A percentile compares a stretch with the other conserved stretches of the same genome.
These are phyloP conservation scores for Condylostylus longicornis DNA, from an alignment of 1,140 invertebrate genomes.

Conservation along the genomic window DNA sequence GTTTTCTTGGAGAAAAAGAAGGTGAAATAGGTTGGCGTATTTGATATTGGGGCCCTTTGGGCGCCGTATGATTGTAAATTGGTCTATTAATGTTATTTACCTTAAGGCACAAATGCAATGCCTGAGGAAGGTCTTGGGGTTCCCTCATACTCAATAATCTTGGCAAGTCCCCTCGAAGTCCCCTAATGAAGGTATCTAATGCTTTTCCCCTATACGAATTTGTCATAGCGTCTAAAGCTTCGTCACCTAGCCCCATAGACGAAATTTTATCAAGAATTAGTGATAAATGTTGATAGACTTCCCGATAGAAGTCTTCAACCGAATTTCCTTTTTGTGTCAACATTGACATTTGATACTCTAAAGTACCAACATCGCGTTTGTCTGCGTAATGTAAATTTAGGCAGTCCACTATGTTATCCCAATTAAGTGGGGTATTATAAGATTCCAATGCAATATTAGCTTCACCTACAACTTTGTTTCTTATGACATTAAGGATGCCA, in stretches of 20 bases:
- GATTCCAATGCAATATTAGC: slow-evolving; percentile 1
- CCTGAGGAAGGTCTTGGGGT: slow-evolving; percentile 3
- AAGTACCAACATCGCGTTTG: slow-evolving; percentile 2
- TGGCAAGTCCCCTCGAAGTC: slow-evolving; percentile 7
- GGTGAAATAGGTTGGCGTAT: too few relatives aligned
- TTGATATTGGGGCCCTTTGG: too few relatives aligned
- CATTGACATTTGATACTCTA: slow-evolving; percentile 6
- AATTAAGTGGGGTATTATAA: background rate
- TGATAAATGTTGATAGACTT: too few relatives aligned
- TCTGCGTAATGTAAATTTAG: slow-evolving; percentile 3
- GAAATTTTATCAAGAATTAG: background rate
- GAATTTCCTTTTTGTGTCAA: too few relatives aligned
- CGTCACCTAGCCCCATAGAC: background rate
- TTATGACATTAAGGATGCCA: background rate
- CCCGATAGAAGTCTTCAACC: too few relatives aligned
- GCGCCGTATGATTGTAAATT: too few relatives aligned
- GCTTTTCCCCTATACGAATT: slow-evolving; percentile 5
- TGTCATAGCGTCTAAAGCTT: slow-evolving; percentile 1
- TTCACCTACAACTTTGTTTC: slow-evolving; percentile 2
- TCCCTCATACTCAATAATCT: slow-evolving; percentile 5
- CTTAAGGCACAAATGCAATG: background rate
- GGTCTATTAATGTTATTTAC: too few relatives aligned
- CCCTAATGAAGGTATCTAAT: slow-evolving; percentile 6
- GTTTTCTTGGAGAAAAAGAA: too few relatives aligned
- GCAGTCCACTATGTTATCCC: background rate